These are phyloP conservation scores for Aphyosemion australe DNA, from an alignment of 2,113 vertebrate species.

Conservation along the genomic window DNA sequence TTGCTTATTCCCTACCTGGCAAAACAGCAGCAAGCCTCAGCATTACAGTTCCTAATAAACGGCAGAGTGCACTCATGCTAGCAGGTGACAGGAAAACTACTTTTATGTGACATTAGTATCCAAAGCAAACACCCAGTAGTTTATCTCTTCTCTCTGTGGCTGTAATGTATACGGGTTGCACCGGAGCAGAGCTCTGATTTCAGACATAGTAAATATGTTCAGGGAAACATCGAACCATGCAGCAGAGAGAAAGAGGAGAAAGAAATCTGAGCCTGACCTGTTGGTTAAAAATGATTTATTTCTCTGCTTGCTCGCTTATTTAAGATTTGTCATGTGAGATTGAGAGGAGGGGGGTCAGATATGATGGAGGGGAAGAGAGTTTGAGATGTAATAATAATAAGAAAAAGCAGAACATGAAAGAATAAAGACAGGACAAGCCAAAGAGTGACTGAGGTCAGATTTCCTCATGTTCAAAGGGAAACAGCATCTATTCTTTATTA, in stretches of 20 bases:
- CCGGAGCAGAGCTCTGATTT: conserved; percentile 41
- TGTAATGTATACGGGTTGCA: conserved; percentile 32
- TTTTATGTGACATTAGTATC: conserved; percentile 11
- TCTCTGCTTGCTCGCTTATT: conserved; percentile 32
- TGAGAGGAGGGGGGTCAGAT: conserved; percentile 16
- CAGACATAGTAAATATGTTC: conserved; percentile 45
- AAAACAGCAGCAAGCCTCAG: conserved; percentile 22
- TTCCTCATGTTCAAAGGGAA: conserved; percentile 26
- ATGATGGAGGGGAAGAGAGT: neutral
- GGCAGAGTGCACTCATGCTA: conserved; percentile 15
- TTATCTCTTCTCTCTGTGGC: conserved; percentile 15
- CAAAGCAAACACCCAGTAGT: conserved; percentile 13
- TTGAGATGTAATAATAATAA: conserved; percentile 2
- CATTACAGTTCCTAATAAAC: conserved; percentile 48
- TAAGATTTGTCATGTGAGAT: conserved; percentile 41
- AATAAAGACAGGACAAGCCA: conserved; percentile 55
- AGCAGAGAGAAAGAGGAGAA: conserved; percentile 11
- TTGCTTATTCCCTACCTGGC: conserved; percentile 25
- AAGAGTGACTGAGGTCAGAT: conserved; percentile 45
- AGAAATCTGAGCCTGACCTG: conserved; percentile 42
- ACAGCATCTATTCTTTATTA: conserved; percentile 58
- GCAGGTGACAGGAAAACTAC: conserved; percentile 49
- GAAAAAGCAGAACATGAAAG: conserved; percentile 43
- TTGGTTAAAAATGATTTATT: conserved; percentile 49
- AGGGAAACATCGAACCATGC: conserved; percentile 46